Evolutionary conservation across 2,113 vertebrate species (phyloP).

Genomic region (Corapipo altera): DNA sequence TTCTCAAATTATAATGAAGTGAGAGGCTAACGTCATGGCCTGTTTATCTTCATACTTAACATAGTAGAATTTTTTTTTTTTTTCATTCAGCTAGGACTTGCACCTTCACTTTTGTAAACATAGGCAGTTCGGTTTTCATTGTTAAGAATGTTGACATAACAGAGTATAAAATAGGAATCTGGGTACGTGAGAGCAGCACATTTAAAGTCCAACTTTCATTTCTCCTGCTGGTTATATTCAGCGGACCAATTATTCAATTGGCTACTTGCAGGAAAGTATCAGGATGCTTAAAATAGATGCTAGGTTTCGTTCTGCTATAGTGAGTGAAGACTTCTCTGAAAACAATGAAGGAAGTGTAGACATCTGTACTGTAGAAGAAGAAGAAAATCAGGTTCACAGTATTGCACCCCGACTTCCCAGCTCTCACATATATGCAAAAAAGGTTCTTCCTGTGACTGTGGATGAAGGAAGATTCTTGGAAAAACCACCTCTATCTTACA

Average conservation of each 20-base stretch:
- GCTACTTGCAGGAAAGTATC: neutral
- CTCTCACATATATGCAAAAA: neutral
- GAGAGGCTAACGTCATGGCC: conserved; percentile 34
- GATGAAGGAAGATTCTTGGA: conserved; percentile 1
- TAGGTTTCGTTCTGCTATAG: neutral
- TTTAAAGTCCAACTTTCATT: neutral
- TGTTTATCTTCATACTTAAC: conserved; percentile 64
- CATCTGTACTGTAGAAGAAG: neutral
- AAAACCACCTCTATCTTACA: conserved; percentile 68
- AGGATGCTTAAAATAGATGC: neutral
- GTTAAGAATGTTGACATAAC: conserved; percentile 44
- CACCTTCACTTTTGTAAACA: conserved; percentile 51
- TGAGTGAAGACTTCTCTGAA: conserved; percentile 6
- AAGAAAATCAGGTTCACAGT: neutral
- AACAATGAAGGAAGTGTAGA: neutral
- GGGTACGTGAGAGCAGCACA: neutral
- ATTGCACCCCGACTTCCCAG: neutral
- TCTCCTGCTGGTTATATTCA: neutral
- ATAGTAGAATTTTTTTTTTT: conserved; percentile 22
- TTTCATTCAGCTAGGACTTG: conserved; percentile 16
- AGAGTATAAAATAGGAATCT: conserved; percentile 51
- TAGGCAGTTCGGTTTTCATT: conserved; percentile 12
- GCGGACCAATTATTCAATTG: neutral
- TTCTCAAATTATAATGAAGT: conserved; percentile 54
- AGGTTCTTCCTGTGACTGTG: neutral